Percentiles rank a stretch among this genome's conserved stretches.
Evolutionary conservation across 2,113 vertebrate species (phyloP).

Genomic region (Pimephales promelas): DNA sequence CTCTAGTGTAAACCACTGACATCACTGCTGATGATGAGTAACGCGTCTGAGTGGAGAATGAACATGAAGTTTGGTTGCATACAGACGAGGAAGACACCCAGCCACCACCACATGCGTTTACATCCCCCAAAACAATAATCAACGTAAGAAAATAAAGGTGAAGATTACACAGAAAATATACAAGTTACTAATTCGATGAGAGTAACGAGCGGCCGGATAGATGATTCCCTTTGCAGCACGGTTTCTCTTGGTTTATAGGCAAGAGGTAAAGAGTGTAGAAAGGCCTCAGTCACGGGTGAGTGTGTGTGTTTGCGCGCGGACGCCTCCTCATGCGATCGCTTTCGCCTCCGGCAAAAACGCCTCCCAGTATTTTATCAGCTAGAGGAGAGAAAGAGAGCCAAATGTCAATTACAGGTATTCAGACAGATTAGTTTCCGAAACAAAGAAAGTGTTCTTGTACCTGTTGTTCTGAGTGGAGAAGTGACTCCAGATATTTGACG

Average conservation of each 20-base stretch:
- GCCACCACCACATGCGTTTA: constrained; percentile 34
- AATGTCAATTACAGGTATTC: not conserved
- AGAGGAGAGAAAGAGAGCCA: not conserved
- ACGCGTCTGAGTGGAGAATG: constrained; percentile 12
- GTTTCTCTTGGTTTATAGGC: constrained; percentile 77
- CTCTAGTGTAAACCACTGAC: constrained; percentile 48
- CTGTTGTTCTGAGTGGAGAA: constrained; percentile 92
- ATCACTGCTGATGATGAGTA: constrained; percentile 30
- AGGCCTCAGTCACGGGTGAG: constrained; percentile 69
- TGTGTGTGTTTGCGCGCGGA: constrained; percentile 50
- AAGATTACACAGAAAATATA: constrained; percentile 88
- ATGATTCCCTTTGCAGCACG: constrained; percentile 66
- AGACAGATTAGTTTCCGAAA: not conserved
- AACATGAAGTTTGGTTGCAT: not conserved
- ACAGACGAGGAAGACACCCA: constrained; percentile 34
- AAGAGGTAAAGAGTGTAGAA: constrained; percentile 84
- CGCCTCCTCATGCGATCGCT: constrained; percentile 88
- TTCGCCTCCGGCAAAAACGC: constrained; percentile 96
- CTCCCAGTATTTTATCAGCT: constrained; percentile 99
- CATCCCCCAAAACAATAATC: constrained; percentile 25
- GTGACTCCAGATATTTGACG: constrained; percentile 87
- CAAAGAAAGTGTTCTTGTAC: constrained; percentile 66
- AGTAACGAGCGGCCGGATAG: constrained; percentile 63
- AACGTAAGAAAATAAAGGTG: constrained; percentile 92
- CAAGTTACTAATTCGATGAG: constrained; percentile 74